Evolutionary conservation across 2,888 invertebrate species (phyloP).

Genomic region (Eubasilissa splendida): DNA sequence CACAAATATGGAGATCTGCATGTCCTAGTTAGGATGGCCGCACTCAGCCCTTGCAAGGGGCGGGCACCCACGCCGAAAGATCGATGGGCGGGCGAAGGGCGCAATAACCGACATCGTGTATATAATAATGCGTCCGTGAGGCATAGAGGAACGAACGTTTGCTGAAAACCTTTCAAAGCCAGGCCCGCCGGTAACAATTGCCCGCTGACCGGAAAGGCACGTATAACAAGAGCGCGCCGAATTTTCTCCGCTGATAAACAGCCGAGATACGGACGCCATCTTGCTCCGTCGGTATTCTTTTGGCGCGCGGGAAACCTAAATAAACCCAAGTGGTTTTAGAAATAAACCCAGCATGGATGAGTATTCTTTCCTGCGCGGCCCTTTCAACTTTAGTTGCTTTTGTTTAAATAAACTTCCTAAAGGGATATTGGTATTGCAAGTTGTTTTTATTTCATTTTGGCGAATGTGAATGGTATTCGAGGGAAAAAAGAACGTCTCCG

Average conservation of each 20-base stretch:
- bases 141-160: not conserved
- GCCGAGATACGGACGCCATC: slow-evolving; percentile 5
- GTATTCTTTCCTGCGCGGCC: not conserved
- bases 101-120: not conserved
- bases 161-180: not conserved
- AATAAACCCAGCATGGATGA: slow-evolving; percentile 4
- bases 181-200: slow-evolving; percentile 6
- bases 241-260: slow-evolving; percentile 12
- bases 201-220: slow-evolving; percentile 12
- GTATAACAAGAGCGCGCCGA: not conserved
- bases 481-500: too few species aligned
- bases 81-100: not conserved
- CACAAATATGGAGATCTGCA: too few species aligned
- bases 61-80: too few species aligned
- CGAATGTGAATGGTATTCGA: too few species aligned
- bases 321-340: slow-evolving; percentile 5
- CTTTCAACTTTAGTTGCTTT: not conserved
- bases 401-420: not conserved
- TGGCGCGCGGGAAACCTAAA: slow-evolving; percentile 5
- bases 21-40: too few species aligned
- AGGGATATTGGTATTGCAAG: too few species aligned
- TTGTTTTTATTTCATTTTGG: too few species aligned
- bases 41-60: too few species aligned
- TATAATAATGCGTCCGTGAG: not conserved
- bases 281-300: not conserved